Evolutionary conservation across 2,113 vertebrate genomes (phyloP).

Genomic region (Gasterosteus aculeatus): DNA sequence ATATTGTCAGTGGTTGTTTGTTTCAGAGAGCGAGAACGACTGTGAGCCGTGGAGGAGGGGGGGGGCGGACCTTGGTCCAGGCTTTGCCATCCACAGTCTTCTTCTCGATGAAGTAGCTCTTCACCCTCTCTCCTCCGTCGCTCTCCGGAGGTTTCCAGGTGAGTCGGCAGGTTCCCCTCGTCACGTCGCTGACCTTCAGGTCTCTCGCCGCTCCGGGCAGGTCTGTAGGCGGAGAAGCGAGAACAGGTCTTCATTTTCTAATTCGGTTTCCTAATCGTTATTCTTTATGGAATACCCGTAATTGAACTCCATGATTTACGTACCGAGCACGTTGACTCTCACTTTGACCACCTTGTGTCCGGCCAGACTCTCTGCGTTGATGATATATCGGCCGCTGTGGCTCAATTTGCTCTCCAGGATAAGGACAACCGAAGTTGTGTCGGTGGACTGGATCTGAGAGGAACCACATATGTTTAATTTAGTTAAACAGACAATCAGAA

Average conservation of each 20-base stretch:
- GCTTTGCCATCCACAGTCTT: conserved; percentile 93
- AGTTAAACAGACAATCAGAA: neutral
- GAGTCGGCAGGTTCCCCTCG: conserved; percentile 92
- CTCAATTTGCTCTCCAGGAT: conserved; percentile 88
- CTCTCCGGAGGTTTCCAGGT: conserved; percentile 94
- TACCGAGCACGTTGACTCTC: conserved; percentile 94
- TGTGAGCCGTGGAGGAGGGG: neutral
- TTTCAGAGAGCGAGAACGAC: neutral
- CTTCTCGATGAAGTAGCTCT: conserved; percentile 96
- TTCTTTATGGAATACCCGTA: neutral
- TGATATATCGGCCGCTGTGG: conserved; percentile 91
- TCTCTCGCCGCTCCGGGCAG: conserved; percentile 92
- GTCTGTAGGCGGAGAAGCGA: conserved; percentile 76
- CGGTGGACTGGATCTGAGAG: conserved; percentile 86
- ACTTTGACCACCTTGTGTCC: conserved; percentile 92
- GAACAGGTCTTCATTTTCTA: neutral
- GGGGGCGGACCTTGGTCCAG: conserved; percentile 90
- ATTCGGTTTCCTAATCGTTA: neutral
- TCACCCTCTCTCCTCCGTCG: conserved; percentile 95
- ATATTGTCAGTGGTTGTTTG: neutral
- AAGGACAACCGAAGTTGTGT: conserved; percentile 85
- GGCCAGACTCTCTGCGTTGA: conserved; percentile 93
- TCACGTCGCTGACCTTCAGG: conserved; percentile 94
- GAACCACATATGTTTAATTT: neutral
- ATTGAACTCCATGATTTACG: conserved; percentile 19